Evolutionary conservation across 1,140 invertebrate species (phyloP), one percentile per base, ranked within the genome.

Genomic region (Bombus difficillimus): DNA sequence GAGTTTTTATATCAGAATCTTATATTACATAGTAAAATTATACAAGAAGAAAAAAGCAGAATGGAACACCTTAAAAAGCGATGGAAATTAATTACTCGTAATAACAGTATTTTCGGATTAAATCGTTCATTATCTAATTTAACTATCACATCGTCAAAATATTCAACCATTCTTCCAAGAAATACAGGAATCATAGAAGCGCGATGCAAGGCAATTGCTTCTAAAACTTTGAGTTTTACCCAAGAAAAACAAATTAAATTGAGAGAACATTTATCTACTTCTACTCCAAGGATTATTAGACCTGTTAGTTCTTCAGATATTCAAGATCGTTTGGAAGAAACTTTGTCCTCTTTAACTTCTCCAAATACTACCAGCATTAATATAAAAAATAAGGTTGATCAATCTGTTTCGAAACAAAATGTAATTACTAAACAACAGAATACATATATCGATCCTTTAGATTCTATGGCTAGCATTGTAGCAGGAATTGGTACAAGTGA

Each of bases 1-100:
- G 95, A 95, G 53, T 93, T 92, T n/a, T 88, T 95, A 10, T 95
- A 95, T 88, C 94, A 95, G 81, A 94, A 91, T 84, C 81, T 95
- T 0, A 84, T 94, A 72, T 83, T 91, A 15, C 93, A 95, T 37
- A 89, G 85, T n/a, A 93, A 94, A 81, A 94, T 95, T 34, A 90
- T 95, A 12, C 64, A 59, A 0, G 91, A 92, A n/a, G 91, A 94
- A 37, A 94, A 92, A 81, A 83, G 71, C 28, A 92, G 88, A 28
- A 4, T 95, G 4, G 90, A 94, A 10, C 59, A 81, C 0, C 73
- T 94, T 22, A 73, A 85, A 3, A 94, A 92, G 37, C 93, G 92
- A 43, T 92, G 92, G 88, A 94, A 92, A 62, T 71, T 80, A 10
- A 75, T 93, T 10, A 85, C 75, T 59, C 89, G 91, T 22, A 68